Evolutionary conservation across 2,797 vertebrate genomes (phyloP).

Genomic region (Poecilia velifera): DNA sequence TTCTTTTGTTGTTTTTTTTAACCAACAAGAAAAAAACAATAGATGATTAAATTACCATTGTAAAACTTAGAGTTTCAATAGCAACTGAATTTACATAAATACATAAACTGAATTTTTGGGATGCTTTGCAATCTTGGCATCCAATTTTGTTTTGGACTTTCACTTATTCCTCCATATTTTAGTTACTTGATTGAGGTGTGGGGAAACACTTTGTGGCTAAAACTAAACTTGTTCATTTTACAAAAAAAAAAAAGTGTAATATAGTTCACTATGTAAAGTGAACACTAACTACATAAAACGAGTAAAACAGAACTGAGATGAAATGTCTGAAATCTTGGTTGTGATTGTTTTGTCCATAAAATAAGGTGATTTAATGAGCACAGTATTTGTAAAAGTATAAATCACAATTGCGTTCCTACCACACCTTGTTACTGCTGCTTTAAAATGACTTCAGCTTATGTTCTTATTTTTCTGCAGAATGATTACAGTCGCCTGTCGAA

Average conservation of each 20-base stretch:
- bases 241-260: background rate
- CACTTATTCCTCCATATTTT: background rate
- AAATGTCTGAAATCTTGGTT: background rate
- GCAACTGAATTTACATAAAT: background rate
- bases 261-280: background rate
- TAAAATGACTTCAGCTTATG: background rate
- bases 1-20: background rate
- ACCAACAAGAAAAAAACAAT: background rate
- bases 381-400: too few species aligned
- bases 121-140: background rate
- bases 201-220: background rate
- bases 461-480: conserved; percentile 78
- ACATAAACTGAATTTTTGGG: background rate
- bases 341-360: background rate
- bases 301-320: background rate
- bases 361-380: background rate
- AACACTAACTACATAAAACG: background rate
- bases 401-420: background rate
- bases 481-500: conserved; percentile 95
- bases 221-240: background rate
- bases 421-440: background rate
- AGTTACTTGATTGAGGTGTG: background rate
- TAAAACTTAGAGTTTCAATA: background rate
- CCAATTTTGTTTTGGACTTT: background rate
- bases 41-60: background rate